phyloP scores from a whole-genome alignment of 2,888 invertebrate genomes.

The Cancer borealis region DNA sequence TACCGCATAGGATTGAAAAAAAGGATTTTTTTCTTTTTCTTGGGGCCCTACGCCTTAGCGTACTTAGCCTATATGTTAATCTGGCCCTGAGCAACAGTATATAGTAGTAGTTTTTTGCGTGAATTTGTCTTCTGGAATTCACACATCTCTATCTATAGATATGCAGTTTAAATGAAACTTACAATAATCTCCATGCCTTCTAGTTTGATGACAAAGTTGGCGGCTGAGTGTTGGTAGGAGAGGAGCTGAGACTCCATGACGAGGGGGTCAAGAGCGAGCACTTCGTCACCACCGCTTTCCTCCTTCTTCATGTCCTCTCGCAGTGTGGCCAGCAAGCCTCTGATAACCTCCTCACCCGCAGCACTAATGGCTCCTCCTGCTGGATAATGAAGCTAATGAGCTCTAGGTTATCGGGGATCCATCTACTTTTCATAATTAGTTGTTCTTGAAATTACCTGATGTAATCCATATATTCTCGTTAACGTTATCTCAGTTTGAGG shows the following conservation, averaged over 20 bases:
- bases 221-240: slow-evolving; percentile 71
- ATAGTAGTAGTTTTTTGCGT: too few species aligned
- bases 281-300: slow-evolving; percentile 31
- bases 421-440: not conserved
- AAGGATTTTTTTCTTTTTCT: too few species aligned
- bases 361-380: slow-evolving; percentile 76
- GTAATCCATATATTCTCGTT: not conserved
- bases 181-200: slow-evolving; percentile 73
- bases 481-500: not conserved
- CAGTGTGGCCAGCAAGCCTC: slow-evolving; percentile 61
- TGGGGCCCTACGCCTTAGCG: too few species aligned
- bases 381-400: not conserved
- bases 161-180: not conserved
- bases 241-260: slow-evolving; percentile 62
- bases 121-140: not conserved
- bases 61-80: too few species aligned
- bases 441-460: not conserved
- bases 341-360: slow-evolving; percentile 75
- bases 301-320: slow-evolving; percentile 67
- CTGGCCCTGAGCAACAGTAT: too few species aligned
- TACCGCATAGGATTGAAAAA: too few species aligned
- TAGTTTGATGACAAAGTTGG: slow-evolving; percentile 70
- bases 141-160: too few species aligned
- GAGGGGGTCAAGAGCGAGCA: slow-evolving; percentile 53
- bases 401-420: not conserved